Evolutionary conservation across 2,888 invertebrate species (phyloP), one percentile per base, ranked within the genome.

Genomic region (Matsumyia berberina): DNA sequence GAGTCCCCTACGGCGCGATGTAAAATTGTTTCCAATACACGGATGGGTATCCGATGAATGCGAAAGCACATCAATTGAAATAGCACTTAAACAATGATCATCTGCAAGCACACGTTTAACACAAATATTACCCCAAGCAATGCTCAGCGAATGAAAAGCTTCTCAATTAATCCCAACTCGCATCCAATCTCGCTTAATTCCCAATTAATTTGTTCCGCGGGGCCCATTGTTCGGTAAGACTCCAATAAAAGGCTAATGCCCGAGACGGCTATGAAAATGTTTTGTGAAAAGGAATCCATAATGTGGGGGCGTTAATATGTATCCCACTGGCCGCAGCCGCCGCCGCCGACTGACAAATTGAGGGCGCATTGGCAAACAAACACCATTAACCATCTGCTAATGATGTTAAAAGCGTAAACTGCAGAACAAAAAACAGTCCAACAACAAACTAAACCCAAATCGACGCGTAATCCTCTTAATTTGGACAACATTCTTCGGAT

Each of bases 401-500:
- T 85, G 85, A 85, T 64, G 80, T 80, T 80, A 80, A 80, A 85
- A 80, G 64, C 57, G 33, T 78, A 55, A 78, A 78, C 70, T 70
- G 44, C 29, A 29, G 46, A 53, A 46, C 53, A 79, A 44, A 58
- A 19, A 51, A 46, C 12, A 31, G 19, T 7, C 46, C 39, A 74
- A 74, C 42, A 46, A 37, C 17, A 11, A 29, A 39, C 11, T 12
- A 12, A 39, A 53, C 17, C 58, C 46, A 67, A 79, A 80, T 70
- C 60, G 80, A 39, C 58, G 51, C 51, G 85, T 85, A 85, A 85
- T 85, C 80, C 69, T 80, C 85, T 85, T 85, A 80, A 85, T 80
- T 80, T 85, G 74, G 70, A 80, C 74, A 85, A 85, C 74, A 74
- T 74, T 80, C 74, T 70, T 70, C n/a, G 46, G 66, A 80, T 66